Conservation (phyloP, 2,888 invertebrate species). For the Aspidiotus rigidus region DNA sequence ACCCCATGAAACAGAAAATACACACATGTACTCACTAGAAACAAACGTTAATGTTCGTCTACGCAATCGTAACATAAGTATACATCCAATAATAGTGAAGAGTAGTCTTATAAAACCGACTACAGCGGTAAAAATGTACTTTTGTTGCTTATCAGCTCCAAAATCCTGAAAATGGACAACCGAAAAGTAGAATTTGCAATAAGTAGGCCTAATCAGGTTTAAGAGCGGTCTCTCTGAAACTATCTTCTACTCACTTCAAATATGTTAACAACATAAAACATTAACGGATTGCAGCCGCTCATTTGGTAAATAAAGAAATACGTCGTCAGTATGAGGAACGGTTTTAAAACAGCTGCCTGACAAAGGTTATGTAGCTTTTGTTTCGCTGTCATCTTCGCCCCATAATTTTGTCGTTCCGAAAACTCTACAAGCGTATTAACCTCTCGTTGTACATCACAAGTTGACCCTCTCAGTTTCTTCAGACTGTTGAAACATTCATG, state of each 20-base stretch:
- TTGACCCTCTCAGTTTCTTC: constrained; percentile 52
- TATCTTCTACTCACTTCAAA: constrained; percentile 46
- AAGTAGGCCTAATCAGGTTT: constrained; percentile 1
- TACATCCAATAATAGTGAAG: constrained; percentile 56
- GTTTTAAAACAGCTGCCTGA: constrained; percentile 55
- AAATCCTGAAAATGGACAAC: constrained; percentile 45
- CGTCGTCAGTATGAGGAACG: constrained; percentile 52
- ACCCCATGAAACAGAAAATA: background rate
- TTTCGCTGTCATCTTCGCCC: constrained; percentile 35
- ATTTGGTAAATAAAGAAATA: constrained; percentile 63
- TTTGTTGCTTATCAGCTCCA: constrained; percentile 51
- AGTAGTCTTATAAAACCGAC: constrained; percentile 52
- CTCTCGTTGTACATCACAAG: constrained; percentile 54
- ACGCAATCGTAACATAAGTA: constrained; percentile 53
- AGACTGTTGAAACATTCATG: constrained; percentile 50
- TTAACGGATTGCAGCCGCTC: constrained; percentile 59
- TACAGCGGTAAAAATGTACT: constrained; percentile 53
- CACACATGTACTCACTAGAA: constrained; percentile 47
- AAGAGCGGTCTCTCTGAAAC: too few relatives aligned
- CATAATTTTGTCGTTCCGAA: constrained; percentile 53
- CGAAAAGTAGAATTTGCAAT: background rate
- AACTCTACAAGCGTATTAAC: constrained; percentile 53
- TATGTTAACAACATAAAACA: constrained; percentile 59
- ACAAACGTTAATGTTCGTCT: constrained; percentile 56
- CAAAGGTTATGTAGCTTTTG: constrained; percentile 52